These are phyloP conservation scores for Crematogaster levior DNA, from an alignment of 2,888 invertebrate genomes.

Conservation along the genomic window DNA sequence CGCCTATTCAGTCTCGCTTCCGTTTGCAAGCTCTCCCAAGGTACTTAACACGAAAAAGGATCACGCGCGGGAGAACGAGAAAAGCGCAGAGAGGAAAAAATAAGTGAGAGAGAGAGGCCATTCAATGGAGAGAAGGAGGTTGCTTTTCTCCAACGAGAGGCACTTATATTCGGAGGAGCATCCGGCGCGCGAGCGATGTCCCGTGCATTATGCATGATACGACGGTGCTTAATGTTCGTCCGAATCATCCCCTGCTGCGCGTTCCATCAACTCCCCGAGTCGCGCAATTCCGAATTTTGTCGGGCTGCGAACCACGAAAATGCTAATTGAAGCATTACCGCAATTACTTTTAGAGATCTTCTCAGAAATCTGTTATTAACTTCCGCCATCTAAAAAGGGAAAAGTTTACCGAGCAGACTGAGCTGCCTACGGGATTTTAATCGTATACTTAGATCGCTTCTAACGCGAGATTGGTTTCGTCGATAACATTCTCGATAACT, in stretches of 20 bases:
- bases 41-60: slow-evolving; percentile 76
- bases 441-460: not conserved
- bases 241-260: slow-evolving; percentile 60
- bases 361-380: slow-evolving; percentile 48
- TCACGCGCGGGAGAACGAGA: slow-evolving; percentile 52
- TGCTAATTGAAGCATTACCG: slow-evolving; percentile 66
- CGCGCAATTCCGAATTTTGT: slow-evolving; percentile 68
- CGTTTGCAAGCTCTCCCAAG: slow-evolving; percentile 83
- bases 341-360: slow-evolving; percentile 62
- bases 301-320: slow-evolving; percentile 50
- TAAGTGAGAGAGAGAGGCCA: not conserved
- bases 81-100: not conserved
- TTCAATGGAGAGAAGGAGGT: slow-evolving; percentile 48
- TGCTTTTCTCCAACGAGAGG: slow-evolving; percentile 63
- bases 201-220: slow-evolving; percentile 78
- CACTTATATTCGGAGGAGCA: slow-evolving; percentile 76
- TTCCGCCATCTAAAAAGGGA: not conserved
- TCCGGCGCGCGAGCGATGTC: slow-evolving; percentile 70
- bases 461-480: not conserved
- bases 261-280: slow-evolving; percentile 8
- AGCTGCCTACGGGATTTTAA: slow-evolving; percentile 35
- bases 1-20: slow-evolving; percentile 82
- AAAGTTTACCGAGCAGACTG: slow-evolving; percentile 17
- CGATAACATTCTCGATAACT: not conserved
- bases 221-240: slow-evolving; percentile 74